Evolutionary conservation across 2,797 vertebrate genomes (phyloP).

Genomic region (Mustela erminea): DNA sequence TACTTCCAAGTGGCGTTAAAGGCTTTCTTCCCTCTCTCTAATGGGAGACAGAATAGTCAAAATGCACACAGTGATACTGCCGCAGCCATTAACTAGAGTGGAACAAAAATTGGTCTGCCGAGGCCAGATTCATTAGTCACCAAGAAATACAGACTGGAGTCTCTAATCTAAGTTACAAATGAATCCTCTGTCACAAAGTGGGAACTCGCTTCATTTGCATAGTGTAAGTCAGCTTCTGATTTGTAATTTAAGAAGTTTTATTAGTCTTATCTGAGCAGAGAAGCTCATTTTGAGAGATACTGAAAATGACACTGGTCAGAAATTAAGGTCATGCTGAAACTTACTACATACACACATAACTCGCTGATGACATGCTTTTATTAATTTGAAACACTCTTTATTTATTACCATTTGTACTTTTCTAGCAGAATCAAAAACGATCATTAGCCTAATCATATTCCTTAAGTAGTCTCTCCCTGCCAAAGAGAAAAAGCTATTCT

Average conservation of each 20-base stretch:
- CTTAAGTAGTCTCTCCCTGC: constrained; percentile 37
- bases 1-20: constrained; percentile 87
- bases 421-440: constrained; percentile 73
- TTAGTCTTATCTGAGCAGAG: constrained; percentile 88
- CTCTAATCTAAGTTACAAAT: constrained; percentile 91
- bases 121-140: constrained; percentile 90
- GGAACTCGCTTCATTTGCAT: constrained; percentile 88
- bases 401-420: constrained; percentile 75
- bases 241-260: constrained; percentile 88
- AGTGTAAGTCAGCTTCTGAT: constrained; percentile 87
- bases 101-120: constrained; percentile 91
- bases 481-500: constrained; percentile 2
- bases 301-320: constrained; percentile 83
- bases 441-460: constrained; percentile 67
- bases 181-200: constrained; percentile 89
- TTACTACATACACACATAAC: neutral
- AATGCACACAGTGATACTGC: constrained; percentile 87
- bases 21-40: constrained; percentile 83
- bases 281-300: constrained; percentile 83
- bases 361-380: neutral
- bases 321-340: constrained; percentile 75
- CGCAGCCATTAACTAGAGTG: constrained; percentile 89
- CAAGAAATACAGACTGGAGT: constrained; percentile 87
- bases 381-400: neutral
- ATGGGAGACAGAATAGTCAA: constrained; percentile 89